Base-by-base conservation (phyloP, 1,140 invertebrate genomes). In the Drosophila pseudoananassae region DNA sequence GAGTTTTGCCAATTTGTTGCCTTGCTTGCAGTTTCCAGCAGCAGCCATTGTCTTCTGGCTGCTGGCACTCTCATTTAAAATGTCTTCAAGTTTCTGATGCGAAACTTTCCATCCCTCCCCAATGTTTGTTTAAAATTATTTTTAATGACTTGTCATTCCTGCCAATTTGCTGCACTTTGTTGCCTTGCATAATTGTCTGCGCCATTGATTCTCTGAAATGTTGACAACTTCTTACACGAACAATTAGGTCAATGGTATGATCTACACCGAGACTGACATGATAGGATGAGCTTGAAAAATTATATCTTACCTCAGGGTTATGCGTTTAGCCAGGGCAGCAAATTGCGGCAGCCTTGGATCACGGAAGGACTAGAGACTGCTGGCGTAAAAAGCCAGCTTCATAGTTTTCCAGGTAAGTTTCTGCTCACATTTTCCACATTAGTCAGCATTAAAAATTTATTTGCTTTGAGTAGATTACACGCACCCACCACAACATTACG, bases 391-490 rank as follows among this genome's bases (percentile, higher is more conserved):
- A 47, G 55, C 40, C 27, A 52, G 63, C 73, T 77, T 64, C 61
- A 60, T 54, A 68, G 54, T 25, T 43, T 51, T 36, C 59, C 79
- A 83, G 82, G 82, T 87, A 85, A 85, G 82, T 82, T 78, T 78
- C 74, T 66, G 78, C 54, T 80, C 82, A 78, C 82, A 85, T 82
- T 85, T 87, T 82, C 78, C 82, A 82, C 82, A 85, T 85, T 85
- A 85, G 82, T 87, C 83, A 87, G 71, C 82, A 85, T 85, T 85
- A 85, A 87, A 82, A 82, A 85, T 85, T 82, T 88, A 85, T 87
- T 87, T 88, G 83, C 82, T 78, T 82, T 85, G 83, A 78, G 82
- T 85, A 85, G 82, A 85, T 85, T 85, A 87, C 82, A 75, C 60
- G 78, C 74, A 63, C 71, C 81, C 64, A 54, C 51, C 70, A 47